Evolutionary conservation across 2,888 invertebrate species (phyloP).

Genomic region (Callyntrura sp.): DNA sequence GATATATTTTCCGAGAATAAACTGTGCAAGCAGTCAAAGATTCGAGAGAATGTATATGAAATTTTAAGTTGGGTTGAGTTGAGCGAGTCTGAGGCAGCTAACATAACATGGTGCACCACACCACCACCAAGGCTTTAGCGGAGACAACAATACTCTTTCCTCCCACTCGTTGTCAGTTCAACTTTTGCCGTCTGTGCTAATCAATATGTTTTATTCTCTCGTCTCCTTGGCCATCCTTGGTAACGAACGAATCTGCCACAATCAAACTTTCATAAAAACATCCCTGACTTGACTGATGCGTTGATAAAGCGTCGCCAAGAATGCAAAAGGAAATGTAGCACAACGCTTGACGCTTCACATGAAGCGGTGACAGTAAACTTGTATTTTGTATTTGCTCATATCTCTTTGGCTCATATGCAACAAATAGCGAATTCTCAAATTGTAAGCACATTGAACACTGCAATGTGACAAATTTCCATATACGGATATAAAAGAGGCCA

Average conservation of each 20-base stretch:
- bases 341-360: no score
- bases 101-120: background rate
- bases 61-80: background rate
- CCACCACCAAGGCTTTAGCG: background rate
- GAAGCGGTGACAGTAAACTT: background rate
- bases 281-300: no score
- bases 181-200: slow-evolving; percentile 17
- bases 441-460: background rate
- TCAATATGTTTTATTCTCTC: slow-evolving; percentile 19
- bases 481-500: background rate
- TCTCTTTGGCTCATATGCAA: no score
- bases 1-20: background rate
- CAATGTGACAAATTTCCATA: background rate
- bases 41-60: background rate
- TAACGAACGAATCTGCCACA: slow-evolving; percentile 18
- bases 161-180: background rate
- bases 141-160: background rate
- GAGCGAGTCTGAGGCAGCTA: background rate
- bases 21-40: no score
- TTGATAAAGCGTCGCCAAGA: background rate
- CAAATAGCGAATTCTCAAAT: no score
- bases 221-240: slow-evolving; percentile 37
- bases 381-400: no score
- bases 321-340: background rate
- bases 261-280: background rate